Base-by-base conservation (phyloP, 1,140 invertebrate species). In the Leptonema lineaticorne region DNA sequence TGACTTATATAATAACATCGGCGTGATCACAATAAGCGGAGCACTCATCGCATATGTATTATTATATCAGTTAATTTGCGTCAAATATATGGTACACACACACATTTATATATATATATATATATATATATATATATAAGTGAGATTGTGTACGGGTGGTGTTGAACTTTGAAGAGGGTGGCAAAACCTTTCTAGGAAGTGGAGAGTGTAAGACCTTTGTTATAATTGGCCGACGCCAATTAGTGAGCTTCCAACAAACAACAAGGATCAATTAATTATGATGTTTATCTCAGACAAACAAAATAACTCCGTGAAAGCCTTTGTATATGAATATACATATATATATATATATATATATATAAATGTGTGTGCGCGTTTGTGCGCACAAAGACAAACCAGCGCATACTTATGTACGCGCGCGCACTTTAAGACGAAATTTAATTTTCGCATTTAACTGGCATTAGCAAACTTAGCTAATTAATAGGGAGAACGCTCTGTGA, bases 241-340 rank as follows among this genome's bases (percentile, higher is more conserved):
- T 71, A 71, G 70, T 48, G 67, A 58, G 29, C 62, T 50, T 56
- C 63, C 66, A 59, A 66, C 67, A 71, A 71, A 71, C 70, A 71
- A 48, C 53, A 45, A 46, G 67, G 70, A 71, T 68, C 70, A 68
- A 71, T 71, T 68, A 71, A 71, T 71, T 68, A 68, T 66, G 56
- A 71, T 71, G 70, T 71, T 71, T 71, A 71, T 56, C 66, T 26
- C 29, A 56, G 27, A 67, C 53, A 59, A 59, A 59, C 57, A 59
- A 37, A 30, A 37, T 33, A 59, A 30, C 57, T 59, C 26, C 18
- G 50, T 26, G 20, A 22, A 24, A 26, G 46, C n/a, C 46, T 48
- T 24, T 9, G 46, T 41, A n/a, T n/a, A 3, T 41, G 37, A 41
- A 41, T 41, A 41, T 41, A 41, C 30, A 5, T 33, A 33, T 11